These are phyloP conservation scores for Tetramorium parvispinum DNA, from an alignment of 1,140 invertebrate species.

Conservation along the genomic window DNA sequence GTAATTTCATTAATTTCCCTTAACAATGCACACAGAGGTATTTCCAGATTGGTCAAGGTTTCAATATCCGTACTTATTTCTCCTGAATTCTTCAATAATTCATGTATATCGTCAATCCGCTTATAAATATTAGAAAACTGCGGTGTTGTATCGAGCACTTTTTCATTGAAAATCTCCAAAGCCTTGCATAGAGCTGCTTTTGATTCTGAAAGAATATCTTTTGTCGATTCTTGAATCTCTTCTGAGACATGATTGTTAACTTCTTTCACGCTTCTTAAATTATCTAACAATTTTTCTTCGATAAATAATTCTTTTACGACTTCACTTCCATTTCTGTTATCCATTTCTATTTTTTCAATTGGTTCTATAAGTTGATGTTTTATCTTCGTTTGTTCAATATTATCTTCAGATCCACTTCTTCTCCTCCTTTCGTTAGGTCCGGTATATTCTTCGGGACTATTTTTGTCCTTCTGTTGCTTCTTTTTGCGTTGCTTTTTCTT, in stretches of 20 bases:
- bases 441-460: slow-evolving; percentile 75
- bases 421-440: slow-evolving; percentile 47
- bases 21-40: slow-evolving; percentile 41
- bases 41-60: slow-evolving; percentile 48
- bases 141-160: slow-evolving; percentile 35
- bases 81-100: slow-evolving; percentile 22
- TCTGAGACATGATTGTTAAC: slow-evolving; percentile 59
- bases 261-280: slow-evolving; percentile 70
- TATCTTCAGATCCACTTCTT: slow-evolving; percentile 61
- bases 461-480: slow-evolving; percentile 70
- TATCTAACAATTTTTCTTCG: slow-evolving; percentile 75
- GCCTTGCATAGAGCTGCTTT: slow-evolving; percentile 30
- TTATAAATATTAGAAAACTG: slow-evolving; percentile 48
- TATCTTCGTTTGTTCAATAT: not conserved
- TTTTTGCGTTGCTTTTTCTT: slow-evolving; percentile 71
- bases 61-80: slow-evolving; percentile 19
- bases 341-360: slow-evolving; percentile 48
- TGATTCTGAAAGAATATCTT: slow-evolving; percentile 49
- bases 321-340: slow-evolving; percentile 36
- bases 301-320: slow-evolving; percentile 61
- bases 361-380: slow-evolving; percentile 55
- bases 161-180: slow-evolving; percentile 37
- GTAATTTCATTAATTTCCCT: slow-evolving; percentile 26
- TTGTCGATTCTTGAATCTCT: slow-evolving; percentile 59
- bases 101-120: slow-evolving; percentile 48